Percentiles rank a stretch among this genome's conserved stretches.
phyloP scores from a whole-genome alignment of 2,113 vertebrate genomes.

The Laterallus jamaicensis region DNA sequence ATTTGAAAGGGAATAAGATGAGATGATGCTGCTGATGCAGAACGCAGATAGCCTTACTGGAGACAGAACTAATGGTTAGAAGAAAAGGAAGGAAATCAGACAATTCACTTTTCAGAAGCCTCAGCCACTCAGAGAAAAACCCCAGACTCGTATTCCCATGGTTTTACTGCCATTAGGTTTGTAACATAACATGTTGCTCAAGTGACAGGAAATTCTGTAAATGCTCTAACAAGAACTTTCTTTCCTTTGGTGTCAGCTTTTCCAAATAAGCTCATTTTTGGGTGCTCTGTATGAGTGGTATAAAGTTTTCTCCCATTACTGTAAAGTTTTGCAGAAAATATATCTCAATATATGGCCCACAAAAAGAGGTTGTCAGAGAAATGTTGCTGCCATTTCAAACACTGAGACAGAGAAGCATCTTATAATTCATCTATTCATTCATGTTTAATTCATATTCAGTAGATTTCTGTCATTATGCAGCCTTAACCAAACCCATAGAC shows the following conservation, averaged over 20 bases:
- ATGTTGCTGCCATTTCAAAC: not conserved
- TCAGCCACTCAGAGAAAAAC: not conserved
- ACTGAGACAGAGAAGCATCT: not conserved
- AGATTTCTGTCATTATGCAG: not conserved
- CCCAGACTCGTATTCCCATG: not conserved
- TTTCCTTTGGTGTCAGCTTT: not conserved
- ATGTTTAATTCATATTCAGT: constrained; percentile 37
- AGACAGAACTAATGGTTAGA: not conserved
- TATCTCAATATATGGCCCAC: not conserved
- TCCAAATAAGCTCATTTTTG: not conserved
- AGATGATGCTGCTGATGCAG: not conserved
- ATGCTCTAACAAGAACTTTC: not conserved
- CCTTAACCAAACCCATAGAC: not conserved
- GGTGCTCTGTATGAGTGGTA: not conserved
- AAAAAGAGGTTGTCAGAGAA: not conserved
- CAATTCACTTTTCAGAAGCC: not conserved
- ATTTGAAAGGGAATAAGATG: not conserved
- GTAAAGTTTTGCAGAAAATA: not conserved
- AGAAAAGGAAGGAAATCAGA: not conserved
- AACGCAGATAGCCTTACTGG: not conserved
- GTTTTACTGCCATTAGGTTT: not conserved
- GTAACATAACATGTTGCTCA: not conserved
- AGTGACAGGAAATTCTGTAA: not conserved
- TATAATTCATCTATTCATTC: constrained; percentile 29
- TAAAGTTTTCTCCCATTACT: not conserved